A percentile compares a stretch with the other conserved stretches of the same genome.
Conservation (phyloP, 2,113 vertebrate genomes). For the Pongo pygmaeus region DNA sequence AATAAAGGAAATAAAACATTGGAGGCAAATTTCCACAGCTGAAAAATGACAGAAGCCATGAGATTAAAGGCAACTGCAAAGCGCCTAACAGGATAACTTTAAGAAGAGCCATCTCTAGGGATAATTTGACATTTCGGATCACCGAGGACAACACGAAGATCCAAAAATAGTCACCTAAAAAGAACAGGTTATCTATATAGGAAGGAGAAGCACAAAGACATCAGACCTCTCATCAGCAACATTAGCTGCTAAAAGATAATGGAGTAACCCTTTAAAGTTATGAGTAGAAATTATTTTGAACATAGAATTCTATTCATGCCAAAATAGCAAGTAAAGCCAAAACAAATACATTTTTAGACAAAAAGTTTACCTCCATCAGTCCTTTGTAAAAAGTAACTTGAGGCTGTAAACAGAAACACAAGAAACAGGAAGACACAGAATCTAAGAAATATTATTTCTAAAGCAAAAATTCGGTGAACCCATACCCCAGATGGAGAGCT, state of each 20-base stretch:
- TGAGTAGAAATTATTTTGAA: not conserved
- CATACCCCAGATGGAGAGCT: not conserved
- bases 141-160: not conserved
- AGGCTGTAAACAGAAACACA: not conserved
- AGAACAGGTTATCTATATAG: not conserved
- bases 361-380: not conserved
- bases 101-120: not conserved
- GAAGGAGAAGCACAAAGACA: not conserved
- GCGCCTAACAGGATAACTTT: not conserved
- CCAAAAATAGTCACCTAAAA: not conserved
- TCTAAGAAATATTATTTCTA: not conserved
- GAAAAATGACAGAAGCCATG: not conserved
- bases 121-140: not conserved
- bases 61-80: not conserved
- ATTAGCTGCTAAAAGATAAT: not conserved
- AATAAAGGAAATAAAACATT: not conserved
- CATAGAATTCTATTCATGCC: not conserved
- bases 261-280: not conserved
- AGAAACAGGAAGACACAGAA: not conserved
- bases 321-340: not conserved
- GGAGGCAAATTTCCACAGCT: not conserved
- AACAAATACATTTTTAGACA: not conserved
- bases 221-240: not conserved
- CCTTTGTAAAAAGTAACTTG: not conserved
- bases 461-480: not conserved